Conservation (phyloP, 2,113 vertebrate genomes). For the Ovis canadensis region DNA sequence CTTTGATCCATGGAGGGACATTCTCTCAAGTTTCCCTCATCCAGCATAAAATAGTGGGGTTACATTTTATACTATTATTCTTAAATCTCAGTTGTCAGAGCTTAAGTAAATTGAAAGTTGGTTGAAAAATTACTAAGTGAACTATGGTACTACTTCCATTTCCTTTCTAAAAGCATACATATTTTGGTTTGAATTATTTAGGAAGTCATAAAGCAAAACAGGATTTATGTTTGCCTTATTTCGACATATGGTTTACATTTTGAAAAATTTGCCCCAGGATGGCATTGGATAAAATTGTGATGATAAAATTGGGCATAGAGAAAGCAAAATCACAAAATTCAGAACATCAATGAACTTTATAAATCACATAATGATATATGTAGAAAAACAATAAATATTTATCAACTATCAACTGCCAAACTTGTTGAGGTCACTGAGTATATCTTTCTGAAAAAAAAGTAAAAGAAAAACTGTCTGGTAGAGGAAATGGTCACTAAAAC, state of each 20-base stretch:
- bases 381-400: constrained; percentile 26
- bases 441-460: neutral
- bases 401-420: neutral
- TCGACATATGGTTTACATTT: constrained; percentile 54
- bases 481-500: neutral
- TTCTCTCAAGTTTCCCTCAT: constrained; percentile 17
- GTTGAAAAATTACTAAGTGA: constrained; percentile 61
- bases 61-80: constrained; percentile 43
- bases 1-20: neutral
- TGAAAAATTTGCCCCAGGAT: constrained; percentile 51
- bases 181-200: constrained; percentile 70
- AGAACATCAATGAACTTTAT: constrained; percentile 29
- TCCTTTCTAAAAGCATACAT: constrained; percentile 52
- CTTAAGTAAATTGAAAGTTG: constrained; percentile 60
- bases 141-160: constrained; percentile 22
- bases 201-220: constrained; percentile 50
- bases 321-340: constrained; percentile 46
- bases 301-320: constrained; percentile 24
- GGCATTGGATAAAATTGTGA: constrained; percentile 40
- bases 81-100: constrained; percentile 39
- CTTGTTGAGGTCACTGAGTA: neutral
- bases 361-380: constrained; percentile 31
- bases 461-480: neutral
- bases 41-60: neutral
- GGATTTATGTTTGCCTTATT: constrained; percentile 56